Conservation (phyloP, 2,113 vertebrate genomes). For the Trichomycterus rosablanca region DNA sequence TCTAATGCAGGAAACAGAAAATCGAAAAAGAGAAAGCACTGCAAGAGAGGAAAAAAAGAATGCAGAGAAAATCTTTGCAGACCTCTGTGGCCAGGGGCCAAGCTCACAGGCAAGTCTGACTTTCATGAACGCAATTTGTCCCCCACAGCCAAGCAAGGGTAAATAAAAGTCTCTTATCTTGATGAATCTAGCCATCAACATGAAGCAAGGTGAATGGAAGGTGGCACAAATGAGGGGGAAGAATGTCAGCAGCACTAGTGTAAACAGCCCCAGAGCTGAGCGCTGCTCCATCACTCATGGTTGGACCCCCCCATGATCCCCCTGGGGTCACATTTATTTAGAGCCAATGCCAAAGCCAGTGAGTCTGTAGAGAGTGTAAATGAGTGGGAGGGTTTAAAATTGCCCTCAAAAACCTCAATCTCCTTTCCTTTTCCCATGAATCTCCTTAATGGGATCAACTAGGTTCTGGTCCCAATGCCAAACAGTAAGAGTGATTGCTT, state of each 20-base stretch:
- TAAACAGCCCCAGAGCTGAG: conserved; percentile 41
- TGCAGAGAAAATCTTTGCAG: not conserved
- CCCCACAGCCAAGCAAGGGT: conserved; percentile 22
- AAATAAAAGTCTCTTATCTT: conserved; percentile 55
- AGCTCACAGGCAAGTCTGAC: conserved; percentile 34
- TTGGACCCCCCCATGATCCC: conserved; percentile 4
- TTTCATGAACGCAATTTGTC: conserved; percentile 49
- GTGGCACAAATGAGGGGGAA: conserved; percentile 56
- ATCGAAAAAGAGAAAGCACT: not conserved
- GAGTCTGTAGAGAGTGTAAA: conserved; percentile 15
- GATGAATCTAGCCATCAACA: conserved; percentile 55
- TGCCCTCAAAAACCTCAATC: not conserved
- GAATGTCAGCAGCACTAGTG: conserved; percentile 48
- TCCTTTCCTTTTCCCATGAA: not conserved
- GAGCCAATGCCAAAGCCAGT: conserved; percentile 21
- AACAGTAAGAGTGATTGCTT: not conserved
- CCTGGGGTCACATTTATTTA: conserved; percentile 40
- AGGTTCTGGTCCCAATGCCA: not conserved
- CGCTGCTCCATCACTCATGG: conserved; percentile 43
- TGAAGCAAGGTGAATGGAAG: conserved; percentile 53
- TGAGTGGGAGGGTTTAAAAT: conserved; percentile 1
- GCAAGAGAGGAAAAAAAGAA: not conserved
- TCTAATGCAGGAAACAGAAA: not conserved
- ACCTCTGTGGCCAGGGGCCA: not conserved
- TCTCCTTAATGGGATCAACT: not conserved